These are phyloP conservation scores for Excalfactoria chinensis DNA, from an alignment of 2,113 vertebrate species.

Conservation along the genomic window DNA sequence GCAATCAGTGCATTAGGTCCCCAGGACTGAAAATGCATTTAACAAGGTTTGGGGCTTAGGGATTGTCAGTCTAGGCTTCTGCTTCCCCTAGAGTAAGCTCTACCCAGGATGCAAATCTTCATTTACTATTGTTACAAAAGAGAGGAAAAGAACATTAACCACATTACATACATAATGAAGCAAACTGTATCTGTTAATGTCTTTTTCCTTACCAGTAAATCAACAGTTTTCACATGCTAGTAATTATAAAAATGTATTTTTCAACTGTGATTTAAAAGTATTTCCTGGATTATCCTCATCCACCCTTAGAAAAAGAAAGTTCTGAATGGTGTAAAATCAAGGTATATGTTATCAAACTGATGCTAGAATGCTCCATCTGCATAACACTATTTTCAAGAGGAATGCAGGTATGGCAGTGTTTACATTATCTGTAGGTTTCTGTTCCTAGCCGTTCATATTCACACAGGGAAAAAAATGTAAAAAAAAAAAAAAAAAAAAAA, in stretches of 20 bases:
- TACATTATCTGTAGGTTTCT: background rate
- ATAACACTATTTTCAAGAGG: background rate
- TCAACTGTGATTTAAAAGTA: conserved; percentile 38
- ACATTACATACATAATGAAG: conserved; percentile 69
- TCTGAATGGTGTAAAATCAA: conserved; percentile 8
- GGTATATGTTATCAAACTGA: background rate
- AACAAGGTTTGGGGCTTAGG: conserved; percentile 85
- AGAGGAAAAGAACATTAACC: conserved; percentile 56
- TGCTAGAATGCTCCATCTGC: background rate
- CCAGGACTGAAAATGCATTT: conserved; percentile 78
- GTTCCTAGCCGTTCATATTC: background rate
- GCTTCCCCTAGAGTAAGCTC: conserved; percentile 66
- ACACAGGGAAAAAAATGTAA: background rate
- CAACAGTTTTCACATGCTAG: conserved; percentile 50
- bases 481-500: background rate
- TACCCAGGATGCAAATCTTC: conserved; percentile 76
- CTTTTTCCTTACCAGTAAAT: conserved; percentile 59
- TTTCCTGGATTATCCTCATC: conserved; percentile 22
- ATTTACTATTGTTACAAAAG: conserved; percentile 63
- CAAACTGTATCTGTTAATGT: conserved; percentile 49
- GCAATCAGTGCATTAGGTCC: conserved; percentile 78
- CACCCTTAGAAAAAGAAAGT: conserved; percentile 1
- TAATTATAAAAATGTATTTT: conserved; percentile 52
- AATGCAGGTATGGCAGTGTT: background rate
- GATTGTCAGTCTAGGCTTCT: conserved; percentile 72